Base-by-base conservation (phyloP, 2,797 vertebrate genomes). In the Hypotaenidia philippensis region DNA sequence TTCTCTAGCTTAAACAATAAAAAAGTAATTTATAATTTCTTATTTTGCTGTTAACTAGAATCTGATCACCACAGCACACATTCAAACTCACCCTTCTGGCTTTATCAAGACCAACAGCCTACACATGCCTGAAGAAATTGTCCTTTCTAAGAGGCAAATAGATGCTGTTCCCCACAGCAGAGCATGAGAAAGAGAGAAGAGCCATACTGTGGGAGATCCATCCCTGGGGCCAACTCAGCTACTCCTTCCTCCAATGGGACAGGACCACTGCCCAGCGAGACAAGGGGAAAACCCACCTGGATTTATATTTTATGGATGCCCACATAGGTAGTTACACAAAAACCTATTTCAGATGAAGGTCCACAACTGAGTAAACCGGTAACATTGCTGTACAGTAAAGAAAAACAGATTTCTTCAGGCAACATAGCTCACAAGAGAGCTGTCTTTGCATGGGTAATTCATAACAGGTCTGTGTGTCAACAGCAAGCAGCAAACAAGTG, bases 191-290 rank as follows among this genome's bases (percentile, higher is more conserved):
- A 9, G 26, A 21, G 3, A 82, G 31, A 41, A 61, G 12, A 81
- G 22, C n/a, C 2, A 0, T 2, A 3, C 23, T 5, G 0, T 0
- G 2, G 55, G 22, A 68, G 6, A 40, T 13, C 22, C 4, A 1
- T 5, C 26, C 18, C 71, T n/a, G 21, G 0, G 1, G 50, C 26
- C 63, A 87, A 4, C 78, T 84, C 8, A 1, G 29, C 45, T 47
- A 12, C 68, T 88, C 6, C 3, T 34, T 88, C 7, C 2, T 34
- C 41, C 6, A 2, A 47, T 14, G 21, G n/a, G 27, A 85, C 31
- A 55, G 26, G 12, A 70, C 23, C 55, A 29, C 38, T 41, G 52
- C 59, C 66, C 76, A 53, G 41, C 18, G 63, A 18, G 19, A 3
- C n/a, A 25, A 0, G 0, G 6, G 7, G 25, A 56, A 93, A 96